Base-by-base conservation (phyloP, 2,113 vertebrate genomes). In the Irena cyanogastra region DNA sequence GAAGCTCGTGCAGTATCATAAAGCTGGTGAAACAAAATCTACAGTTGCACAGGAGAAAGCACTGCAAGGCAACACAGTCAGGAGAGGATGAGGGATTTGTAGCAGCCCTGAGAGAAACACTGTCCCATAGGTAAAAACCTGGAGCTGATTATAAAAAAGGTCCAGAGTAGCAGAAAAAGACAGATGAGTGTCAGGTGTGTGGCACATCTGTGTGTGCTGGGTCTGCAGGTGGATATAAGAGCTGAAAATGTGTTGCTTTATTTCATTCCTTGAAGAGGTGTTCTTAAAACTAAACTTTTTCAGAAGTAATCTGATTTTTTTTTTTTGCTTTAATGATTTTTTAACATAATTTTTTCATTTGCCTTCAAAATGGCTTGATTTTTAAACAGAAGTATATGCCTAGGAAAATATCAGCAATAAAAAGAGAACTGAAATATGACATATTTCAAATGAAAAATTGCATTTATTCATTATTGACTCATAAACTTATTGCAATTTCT, bases 191-290 rank as follows among this genome's bases (percentile, higher is more conserved):
- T 19, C 6, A 0, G 33, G 33, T 24, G 20, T 16, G 20, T 27
- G 50, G 10, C 21, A 37, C 6, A 0, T 0, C 0, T 16, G 24
- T 22, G 9, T 66, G 27, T 35, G 39, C 77, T 84, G 44, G 47
- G 18, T 59, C 39, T 82, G 33, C 26, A 63, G 23, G 31, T 42
- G 31, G 6, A 1, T 23, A 10, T 57, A 37, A 69, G 13, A 60
- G 16, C 11, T 81, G 27, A 44, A 66, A 61, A 42, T 39, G 2
- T 21, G 35, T 27, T 71, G 9, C 3, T 89, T 78, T 75, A 50
- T 75, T 87, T 84, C 14, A 64, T 7, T 31, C 21, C 44, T 56
- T 14, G 12, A 20, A 47, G 52, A 31, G 0, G 26, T 28, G 7
- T 45, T 76, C 45, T 49, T 59, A 49, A 72, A 81, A 21, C 2